Base-by-base conservation (phyloP, 2,113 vertebrate species). In the Tragelaphus buxtoni region DNA sequence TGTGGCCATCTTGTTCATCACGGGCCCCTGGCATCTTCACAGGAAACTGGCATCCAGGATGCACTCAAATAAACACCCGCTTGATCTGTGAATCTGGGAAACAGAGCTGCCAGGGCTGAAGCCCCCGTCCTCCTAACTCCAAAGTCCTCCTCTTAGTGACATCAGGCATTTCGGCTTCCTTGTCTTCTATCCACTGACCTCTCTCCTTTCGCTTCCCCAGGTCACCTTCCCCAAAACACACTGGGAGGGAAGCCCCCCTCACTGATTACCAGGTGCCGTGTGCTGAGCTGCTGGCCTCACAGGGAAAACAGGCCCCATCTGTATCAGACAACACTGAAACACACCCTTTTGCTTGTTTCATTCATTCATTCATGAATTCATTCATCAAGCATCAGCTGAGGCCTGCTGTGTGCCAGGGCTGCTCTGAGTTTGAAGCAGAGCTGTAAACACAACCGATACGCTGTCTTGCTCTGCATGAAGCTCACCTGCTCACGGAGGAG, bases 1-100 rank as follows among this genome's bases (percentile, higher is more conserved):
- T 0, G 5, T 6, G 17, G 1, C 28, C 1, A 0, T 5, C 24
- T 2, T 16, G 26, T 1, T 26, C 30, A 2, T 1, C 4, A 1
- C 7, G 0, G 49, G 45, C 14, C 39, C 47, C 32, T 0, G 51
- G 18, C 65, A 5, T 32, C 82, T 32, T 30, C 16, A 10, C 53
- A 3, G 47, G 49, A 1, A 22, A 42, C 4, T 0, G 1, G 47
- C 20, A 20, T 11, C 7, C 17, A 9, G 32, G 9, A 13, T 9
- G 9, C 18, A 13, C 30, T 24, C 18, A 7, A 35, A 9, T 20
- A 7, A 42, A 35, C 35, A 14, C 18, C 4, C 26, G 65, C 47
- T 35, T 0, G 1, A 10, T 51, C 77, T 16, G 30, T 9, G 30
- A 42, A 2, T 4, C 39, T 0, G 7, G 51, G n/a, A 9, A 0